Evolutionary conservation across 2,113 vertebrate species (phyloP), one percentile per base, ranked within the genome.

Genomic region (Menidia beryllina): DNA sequence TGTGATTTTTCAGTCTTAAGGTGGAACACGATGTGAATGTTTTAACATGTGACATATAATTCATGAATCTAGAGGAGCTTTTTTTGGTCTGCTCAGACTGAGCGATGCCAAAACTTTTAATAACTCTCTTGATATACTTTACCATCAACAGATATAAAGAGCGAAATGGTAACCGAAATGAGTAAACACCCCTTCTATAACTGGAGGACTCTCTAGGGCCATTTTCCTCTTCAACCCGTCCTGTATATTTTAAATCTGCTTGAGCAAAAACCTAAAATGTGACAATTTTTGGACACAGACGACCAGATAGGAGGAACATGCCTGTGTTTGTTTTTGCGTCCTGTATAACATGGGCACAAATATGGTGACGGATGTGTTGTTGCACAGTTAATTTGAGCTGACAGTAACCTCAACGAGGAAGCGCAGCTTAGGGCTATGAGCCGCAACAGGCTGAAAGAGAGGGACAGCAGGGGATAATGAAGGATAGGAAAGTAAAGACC

Each of bases 401-500:
- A 86, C 83, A 62, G 57, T 75, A 78, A 84, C 82, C 77, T 86
- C 75, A 77, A 79, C 58, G 69, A 71, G 45, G 62, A 74, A 72
- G 68, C 65, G 66, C 49, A 62, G 73, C 87, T 71, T 25, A 45
- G 70, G 61, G 79, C 69, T 57, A 26, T 50, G 27, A 75, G 27
- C 67, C 57, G 24, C 30, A 23, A n/a, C 19, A 69, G 17, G 26
- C n/a, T n/a, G 23, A 17, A 26, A 67, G 24, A 65, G 47, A 57
- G 48, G 45, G 67, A 69, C 12, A 57, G 49, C 34, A 59, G 27
- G 36, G 25, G 51, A 55, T 62, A 68, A 70, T 25, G 49, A 25
- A 56, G 60, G 19, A 41, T 43, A 30, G 56, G 25, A 36, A 17
- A 58, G 25, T n/a, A 21, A 53, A 7, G 13, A 52, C 4, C 21